phyloP scores from a whole-genome alignment of 2,113 vertebrate genomes.

The Ageneiosus marmoratus region DNA sequence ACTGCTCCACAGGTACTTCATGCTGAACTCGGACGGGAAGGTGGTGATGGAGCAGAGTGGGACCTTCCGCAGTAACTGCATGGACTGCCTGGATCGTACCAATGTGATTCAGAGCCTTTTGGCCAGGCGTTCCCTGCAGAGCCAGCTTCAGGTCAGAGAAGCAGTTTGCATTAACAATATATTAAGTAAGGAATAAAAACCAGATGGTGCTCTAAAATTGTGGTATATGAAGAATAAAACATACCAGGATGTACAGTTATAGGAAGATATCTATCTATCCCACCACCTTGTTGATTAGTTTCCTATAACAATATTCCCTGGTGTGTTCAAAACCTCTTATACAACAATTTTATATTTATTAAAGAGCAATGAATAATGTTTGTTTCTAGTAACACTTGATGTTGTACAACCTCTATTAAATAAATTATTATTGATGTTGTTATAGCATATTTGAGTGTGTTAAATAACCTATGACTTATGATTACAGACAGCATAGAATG shows the following conservation, averaged over 20 bases:
- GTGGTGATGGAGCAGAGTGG: conserved; percentile 84
- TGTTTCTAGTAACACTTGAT: background rate
- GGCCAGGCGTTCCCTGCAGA: conserved; percentile 89
- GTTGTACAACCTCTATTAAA: background rate
- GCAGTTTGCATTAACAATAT: too few relatives aligned
- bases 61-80: conserved; percentile 95
- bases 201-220: too few relatives aligned
- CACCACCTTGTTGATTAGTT: background rate
- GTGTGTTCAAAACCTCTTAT: background rate
- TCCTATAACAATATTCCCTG: background rate
- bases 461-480: too few relatives aligned
- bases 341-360: background rate
- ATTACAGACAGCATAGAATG: too few relatives aligned
- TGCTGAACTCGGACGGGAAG: conserved; percentile 84
- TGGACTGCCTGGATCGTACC: conserved; percentile 96
- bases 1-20: conserved; percentile 82
- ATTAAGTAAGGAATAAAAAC: too few relatives aligned
- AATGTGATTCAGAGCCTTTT: conserved; percentile 96
- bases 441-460: background rate
- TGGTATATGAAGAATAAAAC: background rate
- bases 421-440: background rate
- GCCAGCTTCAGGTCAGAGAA: conserved; percentile 86
- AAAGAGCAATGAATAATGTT: background rate
- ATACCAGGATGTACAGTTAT: background rate
- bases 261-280: background rate